Conservation (phyloP, 2,888 invertebrate genomes). For the Ormyrus labotus region DNA sequence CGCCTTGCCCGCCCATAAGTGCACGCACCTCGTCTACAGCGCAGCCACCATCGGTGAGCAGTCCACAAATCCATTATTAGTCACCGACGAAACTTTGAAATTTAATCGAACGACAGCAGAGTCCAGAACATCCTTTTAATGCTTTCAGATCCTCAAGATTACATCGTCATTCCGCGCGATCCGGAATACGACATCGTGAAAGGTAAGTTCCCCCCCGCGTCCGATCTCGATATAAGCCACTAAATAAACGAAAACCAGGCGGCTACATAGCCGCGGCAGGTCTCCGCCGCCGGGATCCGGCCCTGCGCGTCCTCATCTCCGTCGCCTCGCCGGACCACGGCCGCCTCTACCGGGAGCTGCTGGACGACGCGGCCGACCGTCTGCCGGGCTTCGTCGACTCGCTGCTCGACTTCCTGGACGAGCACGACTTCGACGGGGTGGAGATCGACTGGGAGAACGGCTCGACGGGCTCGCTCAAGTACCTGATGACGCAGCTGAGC, state of each 20-base stretch:
- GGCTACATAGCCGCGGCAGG: slow-evolving; percentile 85
- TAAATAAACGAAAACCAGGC: slow-evolving; percentile 75
- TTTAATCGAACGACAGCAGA: too few relatives aligned
- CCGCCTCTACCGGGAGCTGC: slow-evolving; percentile 79
- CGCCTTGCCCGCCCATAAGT: slow-evolving; percentile 81
- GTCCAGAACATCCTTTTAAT: background rate
- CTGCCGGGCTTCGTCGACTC: slow-evolving; percentile 80
- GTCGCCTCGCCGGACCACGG: slow-evolving; percentile 78
- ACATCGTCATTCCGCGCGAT: slow-evolving; percentile 81
- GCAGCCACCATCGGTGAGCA: slow-evolving; percentile 80
- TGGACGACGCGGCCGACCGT: slow-evolving; percentile 78
- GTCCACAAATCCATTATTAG: too few relatives aligned
- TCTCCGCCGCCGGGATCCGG: slow-evolving; percentile 82
- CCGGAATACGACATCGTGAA: slow-evolving; percentile 84
- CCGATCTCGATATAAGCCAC: too few relatives aligned
- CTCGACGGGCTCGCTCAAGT: slow-evolving; percentile 78
- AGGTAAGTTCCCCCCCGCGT: slow-evolving; percentile 76
- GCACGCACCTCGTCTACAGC: slow-evolving; percentile 86
- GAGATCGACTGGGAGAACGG: slow-evolving; percentile 82
- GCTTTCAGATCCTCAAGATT: slow-evolving; percentile 79
- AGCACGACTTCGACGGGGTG: slow-evolving; percentile 87
- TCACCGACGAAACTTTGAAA: too few relatives aligned
- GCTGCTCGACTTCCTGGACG: slow-evolving; percentile 80
- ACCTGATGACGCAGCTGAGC: slow-evolving; percentile 80
- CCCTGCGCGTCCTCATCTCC: slow-evolving; percentile 84